Percentiles rank a stretch among this genome's conserved stretches.
These are phyloP conservation scores for Drosophila falleni DNA, from an alignment of 2,888 invertebrate species.

Conservation along the genomic window DNA sequence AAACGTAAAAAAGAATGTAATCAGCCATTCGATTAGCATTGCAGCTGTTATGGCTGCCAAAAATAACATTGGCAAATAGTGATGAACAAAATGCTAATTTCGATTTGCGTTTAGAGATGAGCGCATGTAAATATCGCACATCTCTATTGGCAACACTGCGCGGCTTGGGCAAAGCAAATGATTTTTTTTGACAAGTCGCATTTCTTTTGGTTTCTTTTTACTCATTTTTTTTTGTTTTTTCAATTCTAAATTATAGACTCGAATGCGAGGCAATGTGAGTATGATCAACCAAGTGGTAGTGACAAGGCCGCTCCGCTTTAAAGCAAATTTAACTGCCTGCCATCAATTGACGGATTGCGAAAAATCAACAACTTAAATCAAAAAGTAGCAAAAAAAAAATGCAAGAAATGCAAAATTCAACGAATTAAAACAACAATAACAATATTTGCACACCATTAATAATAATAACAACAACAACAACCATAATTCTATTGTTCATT, in stretches of 20 bases:
- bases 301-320: conserved; percentile 40
- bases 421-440: conserved; percentile 16
- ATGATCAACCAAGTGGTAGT: conserved; percentile 20
- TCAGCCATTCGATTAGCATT: background rate
- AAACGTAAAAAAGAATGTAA: conserved; percentile 1
- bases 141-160: conserved; percentile 58
- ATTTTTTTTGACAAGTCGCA: conserved; percentile 50
- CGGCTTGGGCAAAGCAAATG: conserved; percentile 52
- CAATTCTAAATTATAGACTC: conserved; percentile 33
- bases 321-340: conserved; percentile 43
- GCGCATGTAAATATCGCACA: conserved; percentile 45
- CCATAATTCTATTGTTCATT: conserved; percentile 22
- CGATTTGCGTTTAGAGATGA: conserved; percentile 44
- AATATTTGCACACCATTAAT: conserved; percentile 28
- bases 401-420: background rate
- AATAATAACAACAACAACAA: conserved; percentile 36
- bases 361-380: conserved; percentile 38
- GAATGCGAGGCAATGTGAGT: conserved; percentile 27
- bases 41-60: conserved; percentile 31
- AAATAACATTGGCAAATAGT: conserved; percentile 55
- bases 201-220: conserved; percentile 25
- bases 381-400: conserved; percentile 7
- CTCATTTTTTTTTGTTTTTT: conserved; percentile 22
- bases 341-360: conserved; percentile 30
- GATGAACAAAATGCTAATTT: conserved; percentile 40